Base-by-base conservation (phyloP, 1,140 invertebrate genomes). In the Tribolium madens region DNA sequence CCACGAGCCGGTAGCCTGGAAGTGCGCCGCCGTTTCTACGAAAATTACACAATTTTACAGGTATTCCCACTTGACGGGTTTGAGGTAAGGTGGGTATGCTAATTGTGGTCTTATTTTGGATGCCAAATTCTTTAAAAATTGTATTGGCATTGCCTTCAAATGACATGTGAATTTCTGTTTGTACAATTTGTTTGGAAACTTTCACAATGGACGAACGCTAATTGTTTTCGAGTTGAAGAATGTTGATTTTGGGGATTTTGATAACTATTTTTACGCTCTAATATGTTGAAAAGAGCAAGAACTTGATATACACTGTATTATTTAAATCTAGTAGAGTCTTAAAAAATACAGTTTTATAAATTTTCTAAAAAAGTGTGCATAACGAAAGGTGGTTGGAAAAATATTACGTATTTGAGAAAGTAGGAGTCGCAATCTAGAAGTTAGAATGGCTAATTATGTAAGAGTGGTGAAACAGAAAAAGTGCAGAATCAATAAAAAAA, bases 41-140 rank as follows among this genome's bases (percentile, higher is more conserved):
- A 64, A 64, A 64, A 64, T 64, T 64, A 12, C 14, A 33, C 57
- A 64, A 64, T 64, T 33, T 64, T 33, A 64, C 57, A 12, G 26
- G 57, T 64, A 64, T 64, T 64, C 57, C 57, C 21, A 33, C 57
- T 10, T 1, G n/a, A 18, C 18, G 52, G 18, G 18, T 57, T 42
- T 42, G 3, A 57, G 17, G 17, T n/a, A 33, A 64, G 57, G 57
- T 64, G 26, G 26, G 57, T 64, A 64, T 64, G 57, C 57, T 64
- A 64, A 64, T 33, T 13, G 26, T 64, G 57, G 57, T 64, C 57
- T 64, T 64, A 64, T 33, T 64, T 64, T 64, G 26, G 21, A 64
- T 3, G 14, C 57, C 26, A 1, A 17, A 17, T 57, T 57, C 9
- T 57, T 57, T n/a, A 9, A 26, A 60, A 60, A 60, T 10, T n/a